Conservation (phyloP, 1,140 invertebrate species). For the Pogonus chalceus region DNA sequence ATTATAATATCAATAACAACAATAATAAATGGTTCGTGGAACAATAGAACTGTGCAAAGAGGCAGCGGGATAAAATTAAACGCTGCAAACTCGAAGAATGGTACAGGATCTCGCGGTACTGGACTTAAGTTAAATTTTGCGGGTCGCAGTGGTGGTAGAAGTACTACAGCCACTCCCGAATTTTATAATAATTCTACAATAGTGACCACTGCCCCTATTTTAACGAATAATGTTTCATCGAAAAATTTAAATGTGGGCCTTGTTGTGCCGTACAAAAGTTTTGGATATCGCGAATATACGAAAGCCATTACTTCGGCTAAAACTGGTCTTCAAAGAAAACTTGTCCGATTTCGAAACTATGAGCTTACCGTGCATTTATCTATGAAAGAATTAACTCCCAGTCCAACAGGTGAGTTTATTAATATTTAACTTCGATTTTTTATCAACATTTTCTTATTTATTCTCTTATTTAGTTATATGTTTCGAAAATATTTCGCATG, state of each 20-base stretch:
- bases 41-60: slow-evolving; percentile 31
- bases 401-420: slow-evolving; percentile 59
- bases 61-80: slow-evolving; percentile 33
- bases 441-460: no score
- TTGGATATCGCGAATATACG: slow-evolving; percentile 60
- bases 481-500: no score
- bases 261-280: slow-evolving; percentile 65
- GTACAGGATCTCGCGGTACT: slow-evolving; percentile 23
- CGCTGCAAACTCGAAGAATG: slow-evolving; percentile 32
- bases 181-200: slow-evolving; percentile 3
- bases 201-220: neutral
- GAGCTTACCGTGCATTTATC: slow-evolving; percentile 56
- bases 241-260: slow-evolving; percentile 48
- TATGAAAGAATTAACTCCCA: slow-evolving; percentile 65
- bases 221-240: slow-evolving; percentile 7
- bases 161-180: slow-evolving; percentile 22
- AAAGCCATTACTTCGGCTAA: slow-evolving; percentile 59
- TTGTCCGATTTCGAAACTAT: slow-evolving; percentile 53
- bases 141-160: slow-evolving; percentile 21
- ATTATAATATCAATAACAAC: neutral
- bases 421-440: no score
- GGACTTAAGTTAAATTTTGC: slow-evolving; percentile 26
- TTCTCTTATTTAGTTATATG: no score
- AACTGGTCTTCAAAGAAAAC: slow-evolving; percentile 49
- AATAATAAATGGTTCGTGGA: slow-evolving; percentile 26